These are phyloP conservation scores for Sycophila texana DNA, from an alignment of 2,888 invertebrate species.

Conservation along the genomic window DNA sequence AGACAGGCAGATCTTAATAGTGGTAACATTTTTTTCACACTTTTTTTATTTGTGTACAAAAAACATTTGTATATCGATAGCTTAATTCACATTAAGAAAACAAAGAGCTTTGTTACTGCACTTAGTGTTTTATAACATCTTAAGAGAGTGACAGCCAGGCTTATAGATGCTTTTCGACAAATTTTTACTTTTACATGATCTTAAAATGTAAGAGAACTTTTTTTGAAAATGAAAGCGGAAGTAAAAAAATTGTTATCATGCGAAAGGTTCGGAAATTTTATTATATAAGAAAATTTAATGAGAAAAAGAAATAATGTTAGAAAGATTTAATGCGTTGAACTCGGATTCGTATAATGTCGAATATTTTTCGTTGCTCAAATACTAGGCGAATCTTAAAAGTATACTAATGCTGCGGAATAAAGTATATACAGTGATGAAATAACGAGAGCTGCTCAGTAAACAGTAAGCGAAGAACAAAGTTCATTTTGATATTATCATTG, in stretches of 20 bases:
- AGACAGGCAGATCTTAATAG: conserved; percentile 39
- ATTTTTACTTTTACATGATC: conserved; percentile 57
- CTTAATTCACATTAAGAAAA: conserved; percentile 58
- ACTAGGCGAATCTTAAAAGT: conserved; percentile 37
- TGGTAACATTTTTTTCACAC: conserved; percentile 42
- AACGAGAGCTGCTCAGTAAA: conserved; percentile 33
- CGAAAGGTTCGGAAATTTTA: conserved; percentile 50
- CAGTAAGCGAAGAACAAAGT: conserved; percentile 34
- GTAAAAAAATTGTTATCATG: conserved; percentile 46
- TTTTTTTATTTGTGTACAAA: conserved; percentile 59
- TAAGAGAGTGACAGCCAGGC: conserved; percentile 36
- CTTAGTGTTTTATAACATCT: conserved; percentile 51
- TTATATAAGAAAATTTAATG: conserved; percentile 44
- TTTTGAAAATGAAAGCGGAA: conserved; percentile 24
- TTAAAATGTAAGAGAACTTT: conserved; percentile 39
- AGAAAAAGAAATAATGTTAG: conserved; percentile 40
- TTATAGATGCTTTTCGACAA: conserved; percentile 53
- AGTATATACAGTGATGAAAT: conserved; percentile 28
- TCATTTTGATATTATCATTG: conserved; percentile 48
- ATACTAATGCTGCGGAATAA: conserved; percentile 18
- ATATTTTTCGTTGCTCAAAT: conserved; percentile 39
- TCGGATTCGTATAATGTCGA: conserved; percentile 30
- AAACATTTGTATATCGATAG: conserved; percentile 61
- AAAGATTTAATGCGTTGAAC: conserved; percentile 35
- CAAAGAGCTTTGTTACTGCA: conserved; percentile 54